Evolutionary conservation across 1,140 invertebrate genomes (phyloP), one percentile per base, ranked within the genome.

Genomic region (Chrysopa pallens): DNA sequence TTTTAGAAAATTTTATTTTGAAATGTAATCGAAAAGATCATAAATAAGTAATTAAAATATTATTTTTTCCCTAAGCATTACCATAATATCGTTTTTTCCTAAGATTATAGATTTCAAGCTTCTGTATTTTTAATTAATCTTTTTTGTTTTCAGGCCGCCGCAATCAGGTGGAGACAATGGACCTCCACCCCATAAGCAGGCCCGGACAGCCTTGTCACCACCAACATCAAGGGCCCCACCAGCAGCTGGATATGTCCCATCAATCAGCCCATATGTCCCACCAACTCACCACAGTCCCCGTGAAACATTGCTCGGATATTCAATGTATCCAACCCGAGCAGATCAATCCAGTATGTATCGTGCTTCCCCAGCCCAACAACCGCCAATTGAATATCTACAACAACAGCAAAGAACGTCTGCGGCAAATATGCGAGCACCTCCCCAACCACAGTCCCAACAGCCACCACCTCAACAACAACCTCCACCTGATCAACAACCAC

Each of bases 401-500:
- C 33, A 31, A 6, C 12, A 29, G 4, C 13, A 42, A 17, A 14
- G 37, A 17, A n/a, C 38, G 27, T n/a, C 40, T 27, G 36, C 43
- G 40, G 40, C 47, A 36, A 38, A 28, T 28, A 27, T 42, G 42
- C 41, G 49, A 44, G 48, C 36, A 46, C 15, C 42, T 3, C 42
- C 38, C 15, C 31, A 33, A 33, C 31, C 2, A 6, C 31, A 33
- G 6, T 2, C 8, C n/a, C 31, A 33, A 33, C 31, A 33, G n/a
- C 31, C 8, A 12, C 31, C 8, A 29, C 28, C 12, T 27, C 37
- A 28, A 31, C 37, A 39, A 33, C 36, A 27, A n/a, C 33, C 15
- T 38, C 28, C 28, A 44, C n/a, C 48, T 52, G 23, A 54, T 58
- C 40, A 58, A 57, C 48, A 43, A 53, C 1, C 57, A 53, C 38